Percentiles rank a stretch among this genome's conserved stretches.
Evolutionary conservation across 2,888 invertebrate genomes (phyloP).

Genomic region (Bhutanitis thaidina): DNA sequence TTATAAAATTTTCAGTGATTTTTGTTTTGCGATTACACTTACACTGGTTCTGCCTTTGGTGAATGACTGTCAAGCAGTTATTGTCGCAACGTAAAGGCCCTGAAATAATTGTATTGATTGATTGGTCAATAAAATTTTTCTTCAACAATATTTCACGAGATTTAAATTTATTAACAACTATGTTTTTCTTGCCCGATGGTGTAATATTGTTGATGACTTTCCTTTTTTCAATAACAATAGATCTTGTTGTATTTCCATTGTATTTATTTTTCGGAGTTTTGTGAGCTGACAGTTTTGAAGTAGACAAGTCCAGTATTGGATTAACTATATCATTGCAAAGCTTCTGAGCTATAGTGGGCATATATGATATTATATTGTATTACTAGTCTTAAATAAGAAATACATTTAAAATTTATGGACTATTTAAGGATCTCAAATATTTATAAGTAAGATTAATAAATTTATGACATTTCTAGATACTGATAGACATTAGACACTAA

Average conservation of each 20-base stretch:
- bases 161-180: constrained; percentile 30
- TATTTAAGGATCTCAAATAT: too few species aligned
- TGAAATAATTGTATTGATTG: constrained; percentile 43
- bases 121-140: constrained; percentile 36
- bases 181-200: constrained; percentile 28
- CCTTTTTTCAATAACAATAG: constrained; percentile 39
- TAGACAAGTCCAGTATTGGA: constrained; percentile 31
- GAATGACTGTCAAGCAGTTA: constrained; percentile 46
- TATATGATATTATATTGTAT: constrained; percentile 26
- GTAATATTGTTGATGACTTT: constrained; percentile 35
- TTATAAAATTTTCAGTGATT: constrained; percentile 27
- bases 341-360: constrained; percentile 50
- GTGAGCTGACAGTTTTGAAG: constrained; percentile 11
- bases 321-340: constrained; percentile 52
- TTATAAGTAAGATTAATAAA: too few species aligned
- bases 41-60: constrained; percentile 39
- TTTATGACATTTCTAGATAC: too few species aligned
- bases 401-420: too few species aligned
- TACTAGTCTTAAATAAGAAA: too few species aligned
- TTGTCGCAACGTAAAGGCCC: constrained; percentile 43
- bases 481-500: too few species aligned
- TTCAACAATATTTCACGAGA: constrained; percentile 34
- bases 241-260: constrained; percentile 30
- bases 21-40: constrained; percentile 28
- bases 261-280: constrained; percentile 10